Percentiles rank a stretch among this genome's conserved stretches.
These are phyloP conservation scores for Phalangium opilio DNA, from an alignment of 2,888 invertebrate species.

Conservation along the genomic window DNA sequence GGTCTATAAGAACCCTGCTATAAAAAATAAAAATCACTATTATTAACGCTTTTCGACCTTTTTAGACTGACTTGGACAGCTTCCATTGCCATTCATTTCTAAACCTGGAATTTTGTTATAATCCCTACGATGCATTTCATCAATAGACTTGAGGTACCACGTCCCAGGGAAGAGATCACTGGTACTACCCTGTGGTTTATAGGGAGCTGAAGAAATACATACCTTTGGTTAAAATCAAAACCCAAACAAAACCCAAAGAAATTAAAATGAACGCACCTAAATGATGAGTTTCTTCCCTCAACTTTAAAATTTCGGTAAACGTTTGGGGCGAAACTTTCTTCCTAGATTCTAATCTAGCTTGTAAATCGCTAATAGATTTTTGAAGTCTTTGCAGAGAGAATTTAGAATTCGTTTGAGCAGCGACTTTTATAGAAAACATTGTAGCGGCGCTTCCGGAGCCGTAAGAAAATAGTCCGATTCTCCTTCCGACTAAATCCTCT, in stretches of 20 bases:
- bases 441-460: constrained; percentile 91
- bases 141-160: constrained; percentile 69
- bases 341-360: constrained; percentile 49
- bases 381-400: constrained; percentile 47
- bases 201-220: constrained; percentile 66
- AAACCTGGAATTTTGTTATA: constrained; percentile 38
- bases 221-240: too few relatives aligned
- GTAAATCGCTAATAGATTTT: constrained; percentile 49
- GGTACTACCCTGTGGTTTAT: constrained; percentile 51
- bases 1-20: too few relatives aligned
- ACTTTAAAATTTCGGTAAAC: constrained; percentile 62
- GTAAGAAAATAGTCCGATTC: constrained; percentile 84
- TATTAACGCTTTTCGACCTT: too few relatives aligned
- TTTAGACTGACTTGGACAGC: too few relatives aligned
- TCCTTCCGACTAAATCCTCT: constrained; percentile 53
- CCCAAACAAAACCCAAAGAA: too few relatives aligned
- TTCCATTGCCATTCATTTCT: too few relatives aligned
- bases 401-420: constrained; percentile 42
- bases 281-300: constrained; percentile 68
- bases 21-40: too few relatives aligned
- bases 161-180: constrained; percentile 69
- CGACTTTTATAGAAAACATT: constrained; percentile 72
- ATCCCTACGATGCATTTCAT: constrained; percentile 67
- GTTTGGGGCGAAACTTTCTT: constrained; percentile 52
- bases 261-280: constrained; percentile 34